phyloP scores from a whole-genome alignment of 2,888 invertebrate genomes.

The Pachycephus smyrnensis region DNA sequence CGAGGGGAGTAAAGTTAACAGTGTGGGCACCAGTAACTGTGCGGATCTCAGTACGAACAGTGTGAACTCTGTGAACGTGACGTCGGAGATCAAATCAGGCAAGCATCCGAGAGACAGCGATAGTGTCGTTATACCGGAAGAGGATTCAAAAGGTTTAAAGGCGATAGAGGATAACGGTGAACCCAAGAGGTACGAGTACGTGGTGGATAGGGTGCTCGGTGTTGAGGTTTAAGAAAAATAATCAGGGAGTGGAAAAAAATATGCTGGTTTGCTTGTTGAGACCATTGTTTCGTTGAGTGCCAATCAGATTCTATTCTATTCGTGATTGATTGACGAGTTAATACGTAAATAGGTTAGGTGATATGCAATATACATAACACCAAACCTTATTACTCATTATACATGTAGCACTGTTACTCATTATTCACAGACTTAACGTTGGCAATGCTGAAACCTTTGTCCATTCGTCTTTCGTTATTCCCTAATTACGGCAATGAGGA shows the following conservation, averaged over 20 bases:
- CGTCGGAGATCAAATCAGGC: slow-evolving; percentile 27
- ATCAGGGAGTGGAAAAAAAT: not conserved
- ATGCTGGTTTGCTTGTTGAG: not conserved
- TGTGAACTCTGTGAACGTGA: slow-evolving; percentile 34
- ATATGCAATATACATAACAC: not conserved
- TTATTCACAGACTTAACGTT: not conserved
- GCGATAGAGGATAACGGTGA: slow-evolving; percentile 55
- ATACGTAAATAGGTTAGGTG: not conserved
- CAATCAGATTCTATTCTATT: not conserved
- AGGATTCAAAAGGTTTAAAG: slow-evolving; percentile 22
- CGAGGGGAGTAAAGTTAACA: slow-evolving; percentile 12
- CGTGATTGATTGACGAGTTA: not conserved
- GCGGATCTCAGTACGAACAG: slow-evolving; percentile 1
- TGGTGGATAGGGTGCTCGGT: slow-evolving; percentile 85
- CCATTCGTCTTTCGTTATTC: not conserved
- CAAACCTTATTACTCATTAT: not conserved
- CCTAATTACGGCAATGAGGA: not conserved
- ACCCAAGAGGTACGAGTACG: slow-evolving; percentile 80
- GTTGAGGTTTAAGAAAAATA: slow-evolving; percentile 79
- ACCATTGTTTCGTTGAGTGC: not conserved
- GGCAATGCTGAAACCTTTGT: not conserved
- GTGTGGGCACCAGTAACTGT: slow-evolving; percentile 17
- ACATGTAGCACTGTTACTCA: not conserved
- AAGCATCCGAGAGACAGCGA: slow-evolving; percentile 17
- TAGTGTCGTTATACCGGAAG: slow-evolving; percentile 29